phyloP scores from a whole-genome alignment of 1,140 invertebrate genomes.

The Heliconius hewitsoni region DNA sequence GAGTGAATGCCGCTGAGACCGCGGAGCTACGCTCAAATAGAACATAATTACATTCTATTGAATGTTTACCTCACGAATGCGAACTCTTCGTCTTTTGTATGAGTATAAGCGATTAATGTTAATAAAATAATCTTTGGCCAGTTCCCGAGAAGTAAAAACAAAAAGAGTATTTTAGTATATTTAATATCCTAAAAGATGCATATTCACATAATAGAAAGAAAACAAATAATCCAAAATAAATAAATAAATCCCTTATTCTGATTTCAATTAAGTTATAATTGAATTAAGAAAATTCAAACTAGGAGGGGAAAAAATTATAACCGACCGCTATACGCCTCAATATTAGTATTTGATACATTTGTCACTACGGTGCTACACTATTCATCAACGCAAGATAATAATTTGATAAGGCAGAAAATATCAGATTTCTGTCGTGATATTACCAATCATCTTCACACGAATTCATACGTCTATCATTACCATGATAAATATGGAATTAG shows the following conservation, averaged over 20 bases:
- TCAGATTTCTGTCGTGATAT: slow-evolving; percentile 12
- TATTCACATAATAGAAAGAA: too few relatives aligned
- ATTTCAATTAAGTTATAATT: neutral
- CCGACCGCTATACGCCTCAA: neutral
- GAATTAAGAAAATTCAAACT: neutral
- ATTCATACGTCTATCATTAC: neutral
- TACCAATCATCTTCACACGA: slow-evolving; percentile 20
- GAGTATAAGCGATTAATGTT: neutral
- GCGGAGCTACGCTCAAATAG: slow-evolving; percentile 19
- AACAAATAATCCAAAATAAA: too few relatives aligned
- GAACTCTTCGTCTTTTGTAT: neutral
- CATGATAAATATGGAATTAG: neutral
- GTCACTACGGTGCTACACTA: neutral
- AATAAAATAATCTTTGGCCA: neutral
- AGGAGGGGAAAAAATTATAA: neutral
- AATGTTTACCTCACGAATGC: slow-evolving; percentile 29
- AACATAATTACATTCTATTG: slow-evolving; percentile 33
- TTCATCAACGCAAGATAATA: slow-evolving; percentile 13
- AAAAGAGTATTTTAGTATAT: too few relatives aligned
- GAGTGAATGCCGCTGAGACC: slow-evolving; percentile 17
- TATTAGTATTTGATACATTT: neutral
- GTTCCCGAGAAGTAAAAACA: neutral
- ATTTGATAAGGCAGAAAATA: slow-evolving; percentile 30
- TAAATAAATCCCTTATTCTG: neutral
- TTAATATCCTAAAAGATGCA: too few relatives aligned